Base-by-base conservation (phyloP, 1,140 invertebrate species). In the Calycopis cecrops region DNA sequence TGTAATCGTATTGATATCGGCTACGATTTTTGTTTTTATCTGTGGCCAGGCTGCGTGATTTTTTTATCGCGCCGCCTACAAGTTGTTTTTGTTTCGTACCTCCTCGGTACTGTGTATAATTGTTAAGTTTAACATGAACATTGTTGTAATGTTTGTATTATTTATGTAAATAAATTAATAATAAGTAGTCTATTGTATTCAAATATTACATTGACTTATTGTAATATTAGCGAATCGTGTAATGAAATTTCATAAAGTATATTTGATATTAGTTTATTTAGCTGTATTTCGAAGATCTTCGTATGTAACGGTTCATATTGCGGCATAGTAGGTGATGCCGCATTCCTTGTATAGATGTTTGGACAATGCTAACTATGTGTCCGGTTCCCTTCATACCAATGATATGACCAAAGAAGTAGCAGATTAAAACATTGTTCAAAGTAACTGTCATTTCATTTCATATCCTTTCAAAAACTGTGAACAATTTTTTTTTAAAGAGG, bases 331-430 rank as follows among this genome's bases (percentile, higher is more conserved):
- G 64, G 57, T 63, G 58, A 69, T 60, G 55, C 68, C 59, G 69
- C 76, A 83, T 81, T 85, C 75, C 74, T 74, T 62, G 65, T 69
- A 63, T 65, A 69, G 69, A 58, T 57, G 66, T 57, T 64, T 63
- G 63, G 51, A 61, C 53, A 52, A 57, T 67, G 40, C 42, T 52
- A 53, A 57, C 62, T 67, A 72, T 71, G 70, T 80, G 73, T 75
- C 67, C 60, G 70, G 67, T 71, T 80, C 71, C 67, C 62, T 73
- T 73, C 58, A 76, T 83, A 85, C 83, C 83, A 86, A 86, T 86
- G 83, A 86, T 85, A 76, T 73, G 79, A 86, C 83, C 83, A 86
- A 86, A 86, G 83, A 86, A 76, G 79, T 86, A 86, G 81, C 71
- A 76, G 67, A 86, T 79, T 86, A 86, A 83, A 86, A 52, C 65